Evolutionary conservation across 2,797 vertebrate genomes (phyloP).

Genomic region (Hafferia zeledoni): DNA sequence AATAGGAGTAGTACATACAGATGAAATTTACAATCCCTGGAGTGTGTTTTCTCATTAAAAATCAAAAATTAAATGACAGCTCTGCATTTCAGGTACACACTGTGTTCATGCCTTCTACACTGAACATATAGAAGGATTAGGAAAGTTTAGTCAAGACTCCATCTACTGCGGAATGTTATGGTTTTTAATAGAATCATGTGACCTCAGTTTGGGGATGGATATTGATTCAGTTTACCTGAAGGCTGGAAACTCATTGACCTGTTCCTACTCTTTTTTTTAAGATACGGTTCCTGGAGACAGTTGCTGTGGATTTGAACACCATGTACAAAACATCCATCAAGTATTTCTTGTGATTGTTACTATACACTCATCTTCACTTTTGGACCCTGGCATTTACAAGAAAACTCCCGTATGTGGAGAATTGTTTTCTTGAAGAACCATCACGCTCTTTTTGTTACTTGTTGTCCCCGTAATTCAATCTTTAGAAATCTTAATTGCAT

Average conservation of each 20-base stretch:
- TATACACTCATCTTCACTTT: not conserved
- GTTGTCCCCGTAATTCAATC: not conserved
- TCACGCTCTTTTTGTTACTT: not conserved
- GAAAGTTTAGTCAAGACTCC: not conserved
- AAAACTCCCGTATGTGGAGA: not conserved
- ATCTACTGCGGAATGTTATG: not conserved
- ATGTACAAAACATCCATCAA: not conserved
- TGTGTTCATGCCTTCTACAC: not conserved
- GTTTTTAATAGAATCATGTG: not conserved
- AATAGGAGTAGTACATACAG: not conserved
- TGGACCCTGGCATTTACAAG: not conserved
- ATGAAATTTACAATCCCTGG: not conserved
- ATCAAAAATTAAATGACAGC: constrained; percentile 11
- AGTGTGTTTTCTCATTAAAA: not conserved
- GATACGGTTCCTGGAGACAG: not conserved
- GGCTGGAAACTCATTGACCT: not conserved
- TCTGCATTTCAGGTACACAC: not conserved
- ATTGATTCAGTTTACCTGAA: not conserved
- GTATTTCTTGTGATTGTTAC: not conserved
- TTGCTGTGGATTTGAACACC: not conserved
- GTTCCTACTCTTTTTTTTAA: not conserved
- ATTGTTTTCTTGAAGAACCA: not conserved
- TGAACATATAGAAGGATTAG: not conserved
- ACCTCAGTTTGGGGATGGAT: not conserved
- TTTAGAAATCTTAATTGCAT: not conserved